Base-by-base conservation (phyloP, 2,797 vertebrate species). In the Pseudochirops corinnae region DNA sequence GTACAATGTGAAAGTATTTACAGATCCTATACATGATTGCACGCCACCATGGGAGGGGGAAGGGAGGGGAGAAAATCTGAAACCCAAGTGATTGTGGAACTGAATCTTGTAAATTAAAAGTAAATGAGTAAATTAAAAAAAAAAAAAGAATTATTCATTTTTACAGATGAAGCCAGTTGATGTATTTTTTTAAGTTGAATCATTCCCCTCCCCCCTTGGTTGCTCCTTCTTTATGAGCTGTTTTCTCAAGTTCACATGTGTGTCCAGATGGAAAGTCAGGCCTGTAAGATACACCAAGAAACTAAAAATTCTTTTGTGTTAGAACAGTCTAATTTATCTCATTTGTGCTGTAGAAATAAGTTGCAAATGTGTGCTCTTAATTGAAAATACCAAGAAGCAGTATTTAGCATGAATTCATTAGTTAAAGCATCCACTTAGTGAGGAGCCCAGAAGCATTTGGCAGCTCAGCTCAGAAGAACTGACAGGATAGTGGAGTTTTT, bases 401-500 rank as follows among this genome's bases (percentile, higher is more conserved):
- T 28, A 0, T 94, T 87, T 53, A 52, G 90, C 90, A 39, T 91
- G 95, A 97, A 90, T 91, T 96, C 92, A 60, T 97, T 93, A 93
- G 92, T 97, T 94, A 95, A 98, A 97, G 96, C 91, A 95, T 97
- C 98, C 90, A 56, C 94, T 98, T 97, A 96, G 95, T 97, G 95
- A 96, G 97, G 91, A 97, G 18, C 60, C 97, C 97, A 95, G 90
- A 95, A 56, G 96, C 0, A 92, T 96, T 96, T 97, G 96, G 93
- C 92, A 95, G 55, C 91, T 94, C 7, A 55, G 92, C 96, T 98
- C 96, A 97, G 96, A 98, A 92, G 94, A 93, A n/a, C 5, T 82
- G 74, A 82, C 92, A 91, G 94, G 95, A 96, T 90, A 53, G 94
- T 94, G n/a, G 90, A 93, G 2, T 29, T 95, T 91, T 97, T 94